Base-by-base conservation (phyloP, 2,888 invertebrate species). In the Suillia variegata region DNA sequence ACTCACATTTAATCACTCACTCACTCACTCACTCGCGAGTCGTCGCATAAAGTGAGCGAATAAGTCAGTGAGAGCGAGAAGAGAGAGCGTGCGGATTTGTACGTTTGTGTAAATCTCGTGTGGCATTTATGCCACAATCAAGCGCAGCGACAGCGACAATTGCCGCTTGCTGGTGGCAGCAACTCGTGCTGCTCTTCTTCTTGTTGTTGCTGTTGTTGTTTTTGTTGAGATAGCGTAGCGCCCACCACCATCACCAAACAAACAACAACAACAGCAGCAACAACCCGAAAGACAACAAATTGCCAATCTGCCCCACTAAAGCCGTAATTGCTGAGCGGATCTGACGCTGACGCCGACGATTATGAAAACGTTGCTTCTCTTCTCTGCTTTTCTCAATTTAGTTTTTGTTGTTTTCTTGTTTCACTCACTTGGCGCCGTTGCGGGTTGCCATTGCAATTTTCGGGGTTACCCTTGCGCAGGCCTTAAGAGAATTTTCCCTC, bases 261-360 rank as follows among this genome's bases (percentile, higher is more conserved):
- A 31, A 12, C 31, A 31, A 12, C 31, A 31, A 12, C 31, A 31
- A 12, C 31, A 38, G 38, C 38, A 38, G 10, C 4, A n/a, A n/a
- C 38, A 38, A 38, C n/a, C n/a, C n/a, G n/a, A n/a, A n/a, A n/a
- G n/a, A 38, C 38, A 34, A 38, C 33, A 12, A 71, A 71, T 71
- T 71, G 71, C 67, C 71, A 71, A 71, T 71, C 71, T 71, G 71
- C 71, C 71, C 70, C 71, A 73, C 71, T 71, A 73, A 73, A 71
- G 73, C 73, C 71, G 71, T 71, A 71, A 71, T 71, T 71, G 71
- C 70, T 31, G 6, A 31, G 6, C 6, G 6, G 31, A 6, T 31
- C 31, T n/a, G n/a, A n/a, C n/a, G n/a, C n/a, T n/a, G n/a, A n/a
- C n/a, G n/a, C n/a, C n/a, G n/a, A n/a, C n/a, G n/a, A n/a, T n/a